These are phyloP conservation scores for cat (Felis catus) DNA, from an alignment of 2,113 vertebrate species.

Conservation along the genomic window DNA sequence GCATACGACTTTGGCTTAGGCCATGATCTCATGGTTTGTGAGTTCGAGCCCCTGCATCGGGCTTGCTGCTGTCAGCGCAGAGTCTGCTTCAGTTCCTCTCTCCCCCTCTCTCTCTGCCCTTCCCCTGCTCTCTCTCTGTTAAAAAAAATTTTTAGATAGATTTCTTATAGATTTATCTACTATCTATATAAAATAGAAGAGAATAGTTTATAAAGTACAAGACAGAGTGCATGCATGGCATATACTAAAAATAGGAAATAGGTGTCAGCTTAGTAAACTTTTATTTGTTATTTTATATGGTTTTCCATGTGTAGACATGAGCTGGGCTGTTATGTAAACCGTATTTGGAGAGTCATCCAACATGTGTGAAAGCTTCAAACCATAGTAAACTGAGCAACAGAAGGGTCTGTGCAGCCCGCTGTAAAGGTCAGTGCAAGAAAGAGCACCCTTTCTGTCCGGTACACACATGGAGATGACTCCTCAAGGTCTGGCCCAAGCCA, in stretches of 20 bases:
- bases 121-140: too few species aligned
- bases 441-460: neutral
- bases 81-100: too few species aligned
- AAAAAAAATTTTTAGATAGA: neutral
- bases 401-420: neutral
- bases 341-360: neutral
- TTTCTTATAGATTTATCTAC: neutral
- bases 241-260: slow-evolving; percentile 28
- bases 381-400: neutral
- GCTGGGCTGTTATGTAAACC: neutral
- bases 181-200: neutral
- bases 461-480: neutral
- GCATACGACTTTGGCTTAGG: too few species aligned
- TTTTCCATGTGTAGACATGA: neutral
- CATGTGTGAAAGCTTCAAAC: neutral
- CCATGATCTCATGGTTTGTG: too few species aligned
- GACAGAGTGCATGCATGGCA: neutral
- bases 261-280: neutral
- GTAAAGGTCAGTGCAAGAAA: neutral
- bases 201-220: neutral
- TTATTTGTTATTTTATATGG: neutral
- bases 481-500: neutral
- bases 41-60: too few species aligned
- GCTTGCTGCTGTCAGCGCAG: too few species aligned
- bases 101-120: too few species aligned